Base-by-base conservation (phyloP, 2,888 invertebrate genomes). In the Idaea aversata region DNA sequence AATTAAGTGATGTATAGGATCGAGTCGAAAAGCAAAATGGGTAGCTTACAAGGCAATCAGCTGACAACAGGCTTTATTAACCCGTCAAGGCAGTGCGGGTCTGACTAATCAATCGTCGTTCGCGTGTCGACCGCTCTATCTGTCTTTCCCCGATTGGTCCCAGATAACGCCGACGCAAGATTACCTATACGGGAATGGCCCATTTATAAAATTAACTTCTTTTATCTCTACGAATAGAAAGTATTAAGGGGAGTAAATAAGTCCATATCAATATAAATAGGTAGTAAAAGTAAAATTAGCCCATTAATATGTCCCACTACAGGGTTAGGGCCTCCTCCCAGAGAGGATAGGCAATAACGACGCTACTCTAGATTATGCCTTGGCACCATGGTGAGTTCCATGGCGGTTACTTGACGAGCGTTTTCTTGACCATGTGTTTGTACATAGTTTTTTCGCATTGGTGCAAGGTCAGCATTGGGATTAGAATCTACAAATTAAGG, bases 141-240 rank as follows among this genome's bases (percentile, higher is more conserved):
- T 91, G 90, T 93, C 92, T 92, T 87, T 85, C 84, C 84, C 84
- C 87, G 90, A 91, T 91, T 89, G 88, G 85, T 80, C 86, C 81
- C 86, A 85, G 92, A 91, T 91, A 91, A 87, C 88, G 81, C 83
- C 82, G 81, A 90, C 88, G 87, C 86, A 89, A 90, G 88, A 90
- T 91, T 90, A 90, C 88, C 83, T 86, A 88, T 88, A 73, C 82
- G 85, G 83, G 86, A 90, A 91, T 90, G 81, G 88, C 79, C 88
- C 87, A 91, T 91, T 91, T 90, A 91, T 91, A 88, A 87, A 91
- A 90, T 91, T 91, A 90, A 90, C 87, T 90, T 89, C 87, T 90
- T 88, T 88, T 90, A 88, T 90, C 89, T 90, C 84, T 79, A 83
- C 82, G 80, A 87, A 88, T 86, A 87, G 86, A 85, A 81, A 82